Base-by-base conservation (phyloP, 2,113 vertebrate species). In the Eublepharis macularius region DNA sequence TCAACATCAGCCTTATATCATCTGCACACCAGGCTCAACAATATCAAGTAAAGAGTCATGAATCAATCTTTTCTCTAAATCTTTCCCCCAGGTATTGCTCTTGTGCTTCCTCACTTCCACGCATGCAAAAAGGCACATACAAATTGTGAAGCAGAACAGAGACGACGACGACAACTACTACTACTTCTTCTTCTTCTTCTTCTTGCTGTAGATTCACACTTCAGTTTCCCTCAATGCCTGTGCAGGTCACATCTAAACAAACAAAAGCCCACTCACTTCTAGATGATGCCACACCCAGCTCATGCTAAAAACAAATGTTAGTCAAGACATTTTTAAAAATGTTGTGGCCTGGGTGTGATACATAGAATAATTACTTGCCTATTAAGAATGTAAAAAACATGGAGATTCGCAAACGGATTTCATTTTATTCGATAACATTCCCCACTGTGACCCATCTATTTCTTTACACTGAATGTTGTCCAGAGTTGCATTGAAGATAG, bases 171-270 rank as follows among this genome's bases (percentile, higher is more conserved):
- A n/a, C n/a, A n/a, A n/a, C n/a, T n/a, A n/a, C n/a, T n/a, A n/a
- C n/a, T n/a, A n/a, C n/a, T n/a, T n/a, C n/a, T n/a, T n/a, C n/a
- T n/a, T 39, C 21, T 12, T n/a, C 75, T 85, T 76, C 8, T 29
- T 47, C 81, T 90, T 36, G 77, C 75, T 83, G 65, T 74, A 81
- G 39, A 41, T n/a, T n/a, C 21, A 65, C 32, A 80, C 6, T 21
- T 80, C 12, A 68, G 17, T 47, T 34, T n/a, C 69, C 4, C 75
- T 21, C 0, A 45, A 11, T 57, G 0, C 82, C 60, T 79, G 39
- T 73, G 2, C 60, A 65, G 16, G 5, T 83, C 75, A 51, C 36
- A 83, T 77, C 14, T 19, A 60, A 82, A 8, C 1, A 83, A 86
- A 88, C 41, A 9, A 10, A 16, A 84, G 78, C 45, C 63, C 2